Evolutionary conservation across 1,140 invertebrate species (phyloP).

Genomic region (Aphaenogaster ashmeadi): DNA sequence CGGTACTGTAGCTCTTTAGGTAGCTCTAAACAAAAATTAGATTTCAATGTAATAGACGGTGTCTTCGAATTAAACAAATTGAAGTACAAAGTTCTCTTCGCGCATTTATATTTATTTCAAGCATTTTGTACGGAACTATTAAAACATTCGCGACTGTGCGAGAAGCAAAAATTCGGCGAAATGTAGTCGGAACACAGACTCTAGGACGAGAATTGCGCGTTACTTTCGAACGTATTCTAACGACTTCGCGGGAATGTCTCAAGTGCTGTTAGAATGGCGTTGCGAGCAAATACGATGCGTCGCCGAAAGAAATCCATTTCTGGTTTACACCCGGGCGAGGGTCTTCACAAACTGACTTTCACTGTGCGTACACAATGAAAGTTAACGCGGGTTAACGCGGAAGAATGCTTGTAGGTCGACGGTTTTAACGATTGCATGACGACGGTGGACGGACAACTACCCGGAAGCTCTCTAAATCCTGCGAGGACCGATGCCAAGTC

Average conservation of each 20-base stretch:
- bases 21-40: not conserved
- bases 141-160: not conserved
- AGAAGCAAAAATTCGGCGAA: not conserved
- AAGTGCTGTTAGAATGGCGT: constrained; percentile 5
- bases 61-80: not conserved
- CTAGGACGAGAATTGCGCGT: not conserved
- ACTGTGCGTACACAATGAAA: constrained; percentile 31
- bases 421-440: constrained; percentile 35
- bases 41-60: not conserved
- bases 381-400: constrained; percentile 14
- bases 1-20: not conserved
- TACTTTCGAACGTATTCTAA: constrained; percentile 37
- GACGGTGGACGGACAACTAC: not conserved
- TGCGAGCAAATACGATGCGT: not conserved
- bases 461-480: constrained; percentile 51
- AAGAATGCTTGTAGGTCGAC: constrained; percentile 48
- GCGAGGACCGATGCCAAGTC: not conserved
- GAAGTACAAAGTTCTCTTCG: not conserved
- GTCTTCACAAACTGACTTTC: constrained; percentile 45
- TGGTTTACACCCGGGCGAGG: constrained; percentile 8
- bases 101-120: not conserved
- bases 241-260: not conserved
- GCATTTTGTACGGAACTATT: not conserved
- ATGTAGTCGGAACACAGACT: not conserved
- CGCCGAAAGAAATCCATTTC: constrained; percentile 25